Evolutionary conservation across 2,797 vertebrate genomes (phyloP).

Genomic region (Chrysocyon brachyurus): DNA sequence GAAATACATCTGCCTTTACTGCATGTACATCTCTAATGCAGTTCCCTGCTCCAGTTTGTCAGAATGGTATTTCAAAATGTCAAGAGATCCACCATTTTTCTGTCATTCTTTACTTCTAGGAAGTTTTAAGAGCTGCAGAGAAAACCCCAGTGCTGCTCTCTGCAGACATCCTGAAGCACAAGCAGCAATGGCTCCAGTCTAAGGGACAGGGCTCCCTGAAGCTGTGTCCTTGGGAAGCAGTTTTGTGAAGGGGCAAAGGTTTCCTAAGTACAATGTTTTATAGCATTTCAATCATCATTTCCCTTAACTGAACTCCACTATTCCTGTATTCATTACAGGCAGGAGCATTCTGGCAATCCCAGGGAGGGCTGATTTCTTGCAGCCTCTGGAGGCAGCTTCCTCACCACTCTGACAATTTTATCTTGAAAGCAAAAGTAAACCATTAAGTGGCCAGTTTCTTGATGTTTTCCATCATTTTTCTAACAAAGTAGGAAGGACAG

Average conservation of each 20-base stretch:
- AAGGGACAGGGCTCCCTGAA: neutral
- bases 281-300: constrained; percentile 47
- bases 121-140: neutral
- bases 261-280: constrained; percentile 39
- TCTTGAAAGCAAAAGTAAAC: neutral
- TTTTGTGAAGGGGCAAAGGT: constrained; percentile 30
- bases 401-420: neutral
- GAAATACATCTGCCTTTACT: neutral
- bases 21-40: neutral
- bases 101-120: neutral
- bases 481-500: neutral
- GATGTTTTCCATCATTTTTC: constrained; percentile 2
- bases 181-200: constrained; percentile 16
- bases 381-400: neutral
- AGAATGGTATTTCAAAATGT: constrained; percentile 32
- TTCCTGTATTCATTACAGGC: neutral
- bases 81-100: neutral
- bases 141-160: neutral
- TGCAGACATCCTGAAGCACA: neutral
- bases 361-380: neutral
- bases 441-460: neutral
- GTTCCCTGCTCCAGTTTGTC: neutral
- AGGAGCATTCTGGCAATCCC: neutral
- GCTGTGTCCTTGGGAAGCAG: neutral
- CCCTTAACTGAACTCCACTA: neutral